phyloP scores from a whole-genome alignment of 2,113 vertebrate genomes.

The Nothobranchius furzeri region DNA sequence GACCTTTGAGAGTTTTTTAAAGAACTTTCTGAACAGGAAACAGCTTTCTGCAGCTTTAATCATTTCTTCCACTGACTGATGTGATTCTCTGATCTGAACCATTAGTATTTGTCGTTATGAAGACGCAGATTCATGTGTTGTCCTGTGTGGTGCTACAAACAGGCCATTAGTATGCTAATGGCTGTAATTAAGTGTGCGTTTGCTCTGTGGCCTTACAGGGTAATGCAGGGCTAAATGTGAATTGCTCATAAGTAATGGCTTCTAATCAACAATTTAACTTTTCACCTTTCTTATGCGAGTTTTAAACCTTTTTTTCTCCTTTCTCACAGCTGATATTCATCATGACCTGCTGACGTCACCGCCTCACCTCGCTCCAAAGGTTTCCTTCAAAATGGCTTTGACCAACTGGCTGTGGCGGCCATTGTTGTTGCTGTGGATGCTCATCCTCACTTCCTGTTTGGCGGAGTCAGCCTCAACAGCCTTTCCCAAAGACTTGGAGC shows the following conservation, averaged over 20 bases:
- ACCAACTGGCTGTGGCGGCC: conserved; percentile 25
- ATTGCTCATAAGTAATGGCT: not conserved
- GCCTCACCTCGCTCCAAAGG: not conserved
- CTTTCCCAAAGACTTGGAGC: conserved; percentile 76
- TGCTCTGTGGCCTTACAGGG: too few relatives aligned
- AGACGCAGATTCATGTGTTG: not conserved
- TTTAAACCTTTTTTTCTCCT: not conserved
- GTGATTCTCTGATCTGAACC: not conserved
- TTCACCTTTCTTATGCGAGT: not conserved
- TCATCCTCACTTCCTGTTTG: conserved; percentile 41
- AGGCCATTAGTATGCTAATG: not conserved
- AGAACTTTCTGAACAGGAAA: not conserved
- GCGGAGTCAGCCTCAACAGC: conserved; percentile 26
- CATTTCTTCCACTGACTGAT: not conserved
- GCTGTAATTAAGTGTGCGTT: not conserved
- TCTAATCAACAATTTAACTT: not conserved
- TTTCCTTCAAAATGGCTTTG: conserved; percentile 27
- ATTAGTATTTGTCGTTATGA: too few relatives aligned
- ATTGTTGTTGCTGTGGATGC: conserved; percentile 2
- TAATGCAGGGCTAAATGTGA: not conserved
- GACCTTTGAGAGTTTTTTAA: not conserved
- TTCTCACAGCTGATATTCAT: conserved; percentile 17
- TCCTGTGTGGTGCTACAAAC: not conserved
- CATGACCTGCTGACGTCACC: conserved; percentile 58
- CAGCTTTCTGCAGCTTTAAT: not conserved